These are phyloP conservation scores for Apodemia mormo DNA, from an alignment of 2,888 invertebrate species.

Conservation along the genomic window DNA sequence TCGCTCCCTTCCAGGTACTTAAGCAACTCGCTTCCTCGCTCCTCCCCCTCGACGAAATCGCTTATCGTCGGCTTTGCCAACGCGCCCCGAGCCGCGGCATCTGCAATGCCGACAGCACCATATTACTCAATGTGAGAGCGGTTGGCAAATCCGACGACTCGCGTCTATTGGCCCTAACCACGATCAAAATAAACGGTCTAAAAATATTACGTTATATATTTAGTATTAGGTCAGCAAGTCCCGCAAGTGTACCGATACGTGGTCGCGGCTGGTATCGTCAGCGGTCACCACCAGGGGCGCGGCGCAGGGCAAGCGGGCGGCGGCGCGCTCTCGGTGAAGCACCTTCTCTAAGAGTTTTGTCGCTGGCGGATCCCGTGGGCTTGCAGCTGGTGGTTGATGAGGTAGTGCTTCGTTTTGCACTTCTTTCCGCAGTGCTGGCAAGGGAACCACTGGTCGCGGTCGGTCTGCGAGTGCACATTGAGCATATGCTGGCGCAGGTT, in stretches of 20 bases:
- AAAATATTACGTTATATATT: constrained; percentile 56
- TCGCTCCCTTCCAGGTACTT: constrained; percentile 45
- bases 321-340: constrained; percentile 56
- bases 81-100: constrained; percentile 59
- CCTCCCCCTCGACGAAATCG: constrained; percentile 53
- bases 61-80: constrained; percentile 50
- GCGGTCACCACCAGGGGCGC: constrained; percentile 29
- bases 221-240: constrained; percentile 37
- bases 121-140: constrained; percentile 54
- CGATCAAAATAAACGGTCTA: constrained; percentile 59
- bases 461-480: constrained; percentile 87
- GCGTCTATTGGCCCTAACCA: constrained; percentile 41
- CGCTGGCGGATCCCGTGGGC: constrained; percentile 88
- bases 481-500: constrained; percentile 89
- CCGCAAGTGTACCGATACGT: constrained; percentile 34
- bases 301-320: constrained; percentile 46
- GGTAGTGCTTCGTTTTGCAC: constrained; percentile 89
- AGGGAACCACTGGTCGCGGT: constrained; percentile 86
- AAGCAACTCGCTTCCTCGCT: constrained; percentile 54
- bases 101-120: constrained; percentile 83
- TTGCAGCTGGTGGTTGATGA: constrained; percentile 88
- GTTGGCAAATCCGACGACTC: constrained; percentile 63
- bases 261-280: constrained; percentile 33
- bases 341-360: constrained; percentile 80
- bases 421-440: constrained; percentile 88